Evolutionary conservation across 2,113 vertebrate species (phyloP).

Genomic region (Lasiurus cinereus): DNA sequence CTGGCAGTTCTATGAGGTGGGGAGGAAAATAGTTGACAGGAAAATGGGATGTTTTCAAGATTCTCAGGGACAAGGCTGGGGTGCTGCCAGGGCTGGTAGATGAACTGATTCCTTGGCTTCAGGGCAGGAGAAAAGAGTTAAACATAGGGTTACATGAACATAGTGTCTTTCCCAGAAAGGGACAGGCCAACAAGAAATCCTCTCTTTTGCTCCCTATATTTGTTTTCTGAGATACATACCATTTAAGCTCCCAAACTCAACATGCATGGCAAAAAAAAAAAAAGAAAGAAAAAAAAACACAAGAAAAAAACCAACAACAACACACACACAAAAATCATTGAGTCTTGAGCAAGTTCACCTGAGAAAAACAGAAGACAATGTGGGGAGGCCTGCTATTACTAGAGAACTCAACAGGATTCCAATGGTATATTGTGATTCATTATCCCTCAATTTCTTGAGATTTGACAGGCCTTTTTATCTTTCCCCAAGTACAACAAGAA

Average conservation of each 20-base stretch:
- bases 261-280: fast-evolving
- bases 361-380: not conserved
- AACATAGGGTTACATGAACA: not conserved
- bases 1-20: fast-evolving
- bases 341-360: not conserved
- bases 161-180: not conserved
- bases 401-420: fast-evolving
- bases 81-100: not conserved
- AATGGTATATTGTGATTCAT: fast-evolving
- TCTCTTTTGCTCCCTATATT: fast-evolving
- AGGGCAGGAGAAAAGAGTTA: not conserved
- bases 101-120: not conserved
- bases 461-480: not conserved
- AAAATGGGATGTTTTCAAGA: not conserved
- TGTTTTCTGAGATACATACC: not conserved
- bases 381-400: fast-evolving
- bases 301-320: too few relatives aligned
- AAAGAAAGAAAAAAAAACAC: too few relatives aligned
- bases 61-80: not conserved
- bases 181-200: not conserved
- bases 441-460: not conserved
- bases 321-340: too few relatives aligned
- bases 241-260: not conserved
- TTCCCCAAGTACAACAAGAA: not conserved
- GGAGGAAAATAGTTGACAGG: not conserved